Percentiles rank a stretch among this genome's conserved stretches.
Conservation (phyloP, 2,888 invertebrate genomes). For the Phyto melanocephala region DNA sequence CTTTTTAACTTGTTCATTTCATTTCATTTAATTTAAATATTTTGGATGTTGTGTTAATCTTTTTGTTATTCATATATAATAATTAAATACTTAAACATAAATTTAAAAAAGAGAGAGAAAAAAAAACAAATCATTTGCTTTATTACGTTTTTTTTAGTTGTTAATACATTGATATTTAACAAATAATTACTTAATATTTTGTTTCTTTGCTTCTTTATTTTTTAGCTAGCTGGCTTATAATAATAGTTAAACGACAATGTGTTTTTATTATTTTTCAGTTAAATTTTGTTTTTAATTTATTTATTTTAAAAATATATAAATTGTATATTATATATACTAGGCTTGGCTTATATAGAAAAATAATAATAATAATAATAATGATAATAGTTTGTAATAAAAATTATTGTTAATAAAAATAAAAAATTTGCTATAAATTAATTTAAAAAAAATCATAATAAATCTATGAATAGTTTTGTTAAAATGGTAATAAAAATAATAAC, state of each 20-base stretch:
- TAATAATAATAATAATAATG: conserved; percentile 26
- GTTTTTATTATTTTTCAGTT: conserved; percentile 13
- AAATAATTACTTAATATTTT: conserved; percentile 38
- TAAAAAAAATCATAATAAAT: conserved; percentile 33
- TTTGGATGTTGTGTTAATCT: conserved; percentile 39
- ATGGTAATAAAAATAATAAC: conserved; percentile 16
- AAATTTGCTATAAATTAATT: conserved; percentile 60
- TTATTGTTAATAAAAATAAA: conserved; percentile 41
- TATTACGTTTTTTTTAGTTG: conserved; percentile 16
- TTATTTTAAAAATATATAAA: conserved; percentile 56
- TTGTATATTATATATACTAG: conserved; percentile 64
- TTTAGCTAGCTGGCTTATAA: conserved; percentile 59
- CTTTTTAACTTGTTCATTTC: conserved; percentile 21
- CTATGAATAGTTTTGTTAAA: neutral
- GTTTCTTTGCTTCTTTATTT: conserved; percentile 14
- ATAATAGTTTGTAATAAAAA: neutral
- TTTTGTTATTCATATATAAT: conserved; percentile 11
- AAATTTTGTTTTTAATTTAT: conserved; percentile 35
- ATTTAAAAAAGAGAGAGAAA: conserved; percentile 28
- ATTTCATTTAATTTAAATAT: conserved; percentile 31
- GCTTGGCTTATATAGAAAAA: conserved; percentile 58
- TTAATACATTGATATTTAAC: conserved; percentile 45
- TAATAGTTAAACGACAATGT: conserved; percentile 58
- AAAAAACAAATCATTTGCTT: conserved; percentile 54
- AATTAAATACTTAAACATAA: conserved; percentile 61